phyloP scores from a whole-genome alignment of 2,888 invertebrate species.

The Carpatolechia fugitivella region DNA sequence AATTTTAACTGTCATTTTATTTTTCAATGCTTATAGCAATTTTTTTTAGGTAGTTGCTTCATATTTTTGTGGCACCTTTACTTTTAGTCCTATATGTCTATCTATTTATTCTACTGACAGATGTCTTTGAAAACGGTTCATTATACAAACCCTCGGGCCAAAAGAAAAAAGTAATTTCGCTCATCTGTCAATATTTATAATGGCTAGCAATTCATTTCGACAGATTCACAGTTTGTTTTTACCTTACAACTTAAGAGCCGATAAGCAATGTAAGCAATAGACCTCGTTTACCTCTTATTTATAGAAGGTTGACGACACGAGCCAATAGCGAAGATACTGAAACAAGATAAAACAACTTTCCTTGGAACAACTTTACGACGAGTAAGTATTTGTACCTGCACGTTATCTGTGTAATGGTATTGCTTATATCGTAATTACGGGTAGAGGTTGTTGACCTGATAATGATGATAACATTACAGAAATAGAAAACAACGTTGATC shows the following conservation, averaged over 20 bases:
- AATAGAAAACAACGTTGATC: background rate
- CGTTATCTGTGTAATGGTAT: background rate
- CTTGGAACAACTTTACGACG: background rate
- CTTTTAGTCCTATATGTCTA: too few species aligned
- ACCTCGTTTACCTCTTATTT: conserved; percentile 17
- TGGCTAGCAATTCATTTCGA: too few species aligned
- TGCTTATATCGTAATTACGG: background rate
- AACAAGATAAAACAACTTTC: conserved; percentile 9
- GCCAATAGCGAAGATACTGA: background rate
- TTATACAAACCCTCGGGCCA: too few species aligned
- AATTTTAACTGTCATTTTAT: too few species aligned
- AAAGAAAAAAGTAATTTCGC: too few species aligned
- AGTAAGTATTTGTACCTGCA: background rate
- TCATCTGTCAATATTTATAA: too few species aligned
- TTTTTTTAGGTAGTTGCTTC: too few species aligned
- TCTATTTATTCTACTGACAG: too few species aligned
- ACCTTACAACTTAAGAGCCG: background rate
- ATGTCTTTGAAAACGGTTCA: too few species aligned
- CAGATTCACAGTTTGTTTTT: too few species aligned
- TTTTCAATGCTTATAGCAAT: too few species aligned
- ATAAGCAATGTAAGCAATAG: conserved; percentile 1
- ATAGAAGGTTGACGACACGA: conserved; percentile 34
- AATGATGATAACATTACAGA: background rate
- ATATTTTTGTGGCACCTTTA: too few species aligned
- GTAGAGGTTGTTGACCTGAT: background rate